These are phyloP conservation scores for Peromyscus californicus DNA, from an alignment of 2,113 vertebrate species.

Conservation along the genomic window DNA sequence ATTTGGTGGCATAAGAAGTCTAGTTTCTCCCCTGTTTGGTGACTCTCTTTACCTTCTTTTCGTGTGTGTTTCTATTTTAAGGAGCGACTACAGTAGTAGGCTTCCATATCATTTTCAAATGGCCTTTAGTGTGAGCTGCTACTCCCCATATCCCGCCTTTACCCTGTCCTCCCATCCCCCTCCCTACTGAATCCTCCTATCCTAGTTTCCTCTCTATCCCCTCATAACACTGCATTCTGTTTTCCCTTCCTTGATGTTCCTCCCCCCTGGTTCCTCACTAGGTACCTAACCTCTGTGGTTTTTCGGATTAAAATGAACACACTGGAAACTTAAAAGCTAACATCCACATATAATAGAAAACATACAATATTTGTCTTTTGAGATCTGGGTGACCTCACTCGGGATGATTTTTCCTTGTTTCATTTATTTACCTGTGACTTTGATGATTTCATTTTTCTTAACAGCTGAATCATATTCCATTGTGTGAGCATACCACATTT, in stretches of 20 bases:
- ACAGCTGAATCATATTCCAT: neutral
- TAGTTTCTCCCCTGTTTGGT: neutral
- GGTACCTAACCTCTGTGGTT: neutral
- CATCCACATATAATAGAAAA: neutral
- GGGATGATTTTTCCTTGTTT: neutral
- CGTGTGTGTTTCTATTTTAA: neutral
- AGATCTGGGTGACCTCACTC: neutral
- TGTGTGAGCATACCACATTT: neutral
- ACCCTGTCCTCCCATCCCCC: rapidly evolving
- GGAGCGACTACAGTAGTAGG: neutral
- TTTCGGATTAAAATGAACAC: neutral
- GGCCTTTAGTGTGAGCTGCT: neutral
- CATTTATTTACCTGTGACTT: neutral
- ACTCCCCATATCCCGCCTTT: neutral
- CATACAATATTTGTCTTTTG: neutral
- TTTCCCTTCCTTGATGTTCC: neutral
- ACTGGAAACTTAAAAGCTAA: neutral
- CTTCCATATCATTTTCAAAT: neutral
- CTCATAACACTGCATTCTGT: neutral
- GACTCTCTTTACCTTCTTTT: neutral
- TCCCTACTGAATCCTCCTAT: neutral
- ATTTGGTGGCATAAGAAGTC: neutral
- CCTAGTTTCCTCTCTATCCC: too few species aligned
- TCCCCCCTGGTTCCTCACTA: neutral
- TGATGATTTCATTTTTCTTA: neutral